A percentile compares a stretch with the other conserved stretches of the same genome.
These are phyloP conservation scores for Nannoperca australis DNA, from an alignment of 2,797 vertebrate species.

Conservation along the genomic window DNA sequence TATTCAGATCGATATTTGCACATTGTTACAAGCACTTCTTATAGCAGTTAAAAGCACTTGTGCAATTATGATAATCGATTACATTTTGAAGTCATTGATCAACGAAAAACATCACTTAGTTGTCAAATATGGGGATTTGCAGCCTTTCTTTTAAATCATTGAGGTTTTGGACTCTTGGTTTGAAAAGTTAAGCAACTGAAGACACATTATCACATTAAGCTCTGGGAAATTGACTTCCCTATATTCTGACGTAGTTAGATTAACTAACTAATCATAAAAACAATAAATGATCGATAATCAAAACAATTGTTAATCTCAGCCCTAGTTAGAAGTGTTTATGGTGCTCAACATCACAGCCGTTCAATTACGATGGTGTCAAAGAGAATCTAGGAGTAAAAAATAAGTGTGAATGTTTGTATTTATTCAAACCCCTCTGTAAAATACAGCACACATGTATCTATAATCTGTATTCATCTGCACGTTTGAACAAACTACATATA, in stretches of 20 bases:
- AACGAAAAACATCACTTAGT: background rate
- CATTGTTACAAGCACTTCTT: background rate
- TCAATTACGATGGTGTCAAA: background rate
- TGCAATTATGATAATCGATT: background rate
- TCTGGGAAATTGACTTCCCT: too few species aligned
- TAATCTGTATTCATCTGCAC: conserved; percentile 30
- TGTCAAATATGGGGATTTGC: background rate
- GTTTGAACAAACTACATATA: background rate
- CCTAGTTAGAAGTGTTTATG: too few species aligned
- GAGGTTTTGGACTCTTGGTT: background rate
- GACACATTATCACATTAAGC: too few species aligned
- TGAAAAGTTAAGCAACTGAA: background rate
- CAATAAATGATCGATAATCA: too few species aligned
- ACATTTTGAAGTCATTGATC: background rate
- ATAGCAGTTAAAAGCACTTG: too few species aligned
- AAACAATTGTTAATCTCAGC: too few species aligned
- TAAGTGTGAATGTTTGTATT: background rate
- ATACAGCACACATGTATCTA: background rate
- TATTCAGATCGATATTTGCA: too few species aligned
- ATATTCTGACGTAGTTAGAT: too few species aligned
- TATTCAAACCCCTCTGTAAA: background rate
- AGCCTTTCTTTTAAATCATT: background rate
- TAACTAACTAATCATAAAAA: too few species aligned
- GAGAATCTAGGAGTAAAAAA: background rate
- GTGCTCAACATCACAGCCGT: too few species aligned